Conservation (phyloP, 2,113 vertebrate genomes). For the Sylvilagus bachmani region DNA sequence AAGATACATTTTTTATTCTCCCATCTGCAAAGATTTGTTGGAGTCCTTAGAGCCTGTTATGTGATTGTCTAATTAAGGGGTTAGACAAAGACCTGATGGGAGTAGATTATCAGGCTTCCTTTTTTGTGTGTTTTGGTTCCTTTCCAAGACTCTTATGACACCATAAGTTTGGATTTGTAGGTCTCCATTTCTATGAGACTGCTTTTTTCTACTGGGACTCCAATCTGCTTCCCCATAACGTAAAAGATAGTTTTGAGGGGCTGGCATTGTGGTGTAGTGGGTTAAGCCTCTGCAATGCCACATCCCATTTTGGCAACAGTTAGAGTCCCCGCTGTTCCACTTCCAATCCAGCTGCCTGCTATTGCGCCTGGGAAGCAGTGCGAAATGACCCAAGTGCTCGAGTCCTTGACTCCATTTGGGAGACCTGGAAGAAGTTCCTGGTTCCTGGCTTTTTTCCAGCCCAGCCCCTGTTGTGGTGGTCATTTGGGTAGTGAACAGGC, state of each 20-base stretch:
- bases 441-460: too few relatives aligned
- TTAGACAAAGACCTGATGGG: background rate
- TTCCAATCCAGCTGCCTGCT: too few relatives aligned
- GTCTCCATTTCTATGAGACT: background rate
- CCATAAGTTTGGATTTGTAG: background rate
- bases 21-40: background rate
- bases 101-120: background rate
- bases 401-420: too few relatives aligned
- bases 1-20: background rate
- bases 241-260: background rate
- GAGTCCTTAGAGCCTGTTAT: background rate
- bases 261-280: too few relatives aligned
- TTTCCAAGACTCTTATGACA: background rate
- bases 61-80: background rate
- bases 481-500: too few relatives aligned
- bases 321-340: too few relatives aligned
- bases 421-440: too few relatives aligned
- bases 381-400: too few relatives aligned
- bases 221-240: background rate
- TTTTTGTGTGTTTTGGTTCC: background rate
- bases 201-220: background rate
- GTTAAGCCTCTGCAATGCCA: too few relatives aligned
- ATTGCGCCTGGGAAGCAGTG: too few relatives aligned
- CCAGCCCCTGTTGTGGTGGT: too few relatives aligned
- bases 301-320: too few relatives aligned